A percentile compares a stretch with the other conserved stretches of the same genome.
These are phyloP conservation scores for Amblyraja radiata DNA, from an alignment of 2,797 vertebrate genomes.

Conservation along the genomic window DNA sequence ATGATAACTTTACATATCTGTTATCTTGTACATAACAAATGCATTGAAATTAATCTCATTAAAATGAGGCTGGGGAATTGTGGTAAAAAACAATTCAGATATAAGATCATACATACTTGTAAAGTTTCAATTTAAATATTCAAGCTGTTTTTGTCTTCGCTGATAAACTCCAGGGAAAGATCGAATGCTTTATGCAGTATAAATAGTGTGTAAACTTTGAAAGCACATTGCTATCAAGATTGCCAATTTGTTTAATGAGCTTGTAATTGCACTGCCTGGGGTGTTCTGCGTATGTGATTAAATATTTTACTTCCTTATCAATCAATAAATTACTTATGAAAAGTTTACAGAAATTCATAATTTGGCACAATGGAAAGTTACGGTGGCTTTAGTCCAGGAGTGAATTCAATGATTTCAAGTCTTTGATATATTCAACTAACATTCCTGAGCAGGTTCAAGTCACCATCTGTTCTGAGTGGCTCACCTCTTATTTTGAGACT, in stretches of 20 bases:
- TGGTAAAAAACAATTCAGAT: not conserved
- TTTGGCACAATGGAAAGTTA: conserved; percentile 31
- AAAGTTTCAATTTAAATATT: not conserved
- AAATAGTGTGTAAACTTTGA: not conserved
- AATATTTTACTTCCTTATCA: conserved; percentile 33
- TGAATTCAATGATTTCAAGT: not conserved
- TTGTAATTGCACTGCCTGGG: conserved; percentile 16
- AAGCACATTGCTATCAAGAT: conserved; percentile 9
- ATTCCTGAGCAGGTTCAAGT: not conserved
- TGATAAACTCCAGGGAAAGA: not conserved
- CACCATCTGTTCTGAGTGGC: not conserved
- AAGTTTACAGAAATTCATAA: not conserved
- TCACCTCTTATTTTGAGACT: too few species aligned
- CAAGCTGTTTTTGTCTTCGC: not conserved
- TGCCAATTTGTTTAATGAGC: conserved; percentile 23
- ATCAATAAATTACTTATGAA: conserved; percentile 33
- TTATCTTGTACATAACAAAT: not conserved
- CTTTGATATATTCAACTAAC: not conserved
- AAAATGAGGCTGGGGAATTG: not conserved
- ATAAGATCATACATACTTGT: not conserved
- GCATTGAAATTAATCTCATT: not conserved
- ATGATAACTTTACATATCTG: not conserved
- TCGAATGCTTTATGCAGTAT: conserved; percentile 1
- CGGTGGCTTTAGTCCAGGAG: not conserved
- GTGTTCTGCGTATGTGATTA: not conserved